A percentile compares a stretch with the other conserved stretches of the same genome.
Evolutionary conservation across 1,140 invertebrate genomes (phyloP).

Genomic region (Aphaenogaster ashmeadi): DNA sequence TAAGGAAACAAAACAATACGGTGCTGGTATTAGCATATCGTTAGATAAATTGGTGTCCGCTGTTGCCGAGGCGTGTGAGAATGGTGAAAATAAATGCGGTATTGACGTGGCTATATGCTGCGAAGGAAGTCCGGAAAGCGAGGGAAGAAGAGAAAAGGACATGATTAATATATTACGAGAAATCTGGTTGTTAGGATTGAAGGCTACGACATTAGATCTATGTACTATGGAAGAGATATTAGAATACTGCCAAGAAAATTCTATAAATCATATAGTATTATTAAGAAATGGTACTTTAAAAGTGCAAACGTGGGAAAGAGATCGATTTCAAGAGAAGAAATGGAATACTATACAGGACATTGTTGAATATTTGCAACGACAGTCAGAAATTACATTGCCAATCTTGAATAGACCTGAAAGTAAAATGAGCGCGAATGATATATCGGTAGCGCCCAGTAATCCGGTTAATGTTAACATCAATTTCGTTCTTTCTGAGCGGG

Average conservation of each 20-base stretch:
- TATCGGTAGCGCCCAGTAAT: conserved; percentile 73
- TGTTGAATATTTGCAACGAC: conserved; percentile 88
- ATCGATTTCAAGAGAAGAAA: conserved; percentile 90
- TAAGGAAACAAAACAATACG: conserved; percentile 87
- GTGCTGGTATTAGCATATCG: conserved; percentile 92
- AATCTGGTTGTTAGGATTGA: conserved; percentile 88
- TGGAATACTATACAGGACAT: conserved; percentile 87
- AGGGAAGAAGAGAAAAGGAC: conserved; percentile 89
- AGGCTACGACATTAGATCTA: conserved; percentile 87
- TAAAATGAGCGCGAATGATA: conserved; percentile 80
- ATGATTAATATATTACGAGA: conserved; percentile 89
- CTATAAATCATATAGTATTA: conserved; percentile 90
- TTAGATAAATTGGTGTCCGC: conserved; percentile 90
- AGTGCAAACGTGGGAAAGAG: conserved; percentile 89
- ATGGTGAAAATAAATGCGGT: conserved; percentile 78
- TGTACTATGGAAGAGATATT: conserved; percentile 90
- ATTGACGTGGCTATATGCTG: conserved; percentile 91
- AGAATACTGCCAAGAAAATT: conserved; percentile 89
- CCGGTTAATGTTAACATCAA: conserved; percentile 84
- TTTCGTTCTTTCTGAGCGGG: conserved; percentile 86
- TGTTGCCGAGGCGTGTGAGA: conserved; percentile 85
- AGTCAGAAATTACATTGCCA: conserved; percentile 78
- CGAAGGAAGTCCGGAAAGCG: conserved; percentile 87
- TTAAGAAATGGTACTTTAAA: conserved; percentile 89
- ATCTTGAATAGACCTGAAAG: conserved; percentile 82